A percentile compares a stretch with the other conserved stretches of the same genome.
Evolutionary conservation across 2,888 invertebrate genomes (phyloP).

Genomic region (Pristionchus fissidentatus): DNA sequence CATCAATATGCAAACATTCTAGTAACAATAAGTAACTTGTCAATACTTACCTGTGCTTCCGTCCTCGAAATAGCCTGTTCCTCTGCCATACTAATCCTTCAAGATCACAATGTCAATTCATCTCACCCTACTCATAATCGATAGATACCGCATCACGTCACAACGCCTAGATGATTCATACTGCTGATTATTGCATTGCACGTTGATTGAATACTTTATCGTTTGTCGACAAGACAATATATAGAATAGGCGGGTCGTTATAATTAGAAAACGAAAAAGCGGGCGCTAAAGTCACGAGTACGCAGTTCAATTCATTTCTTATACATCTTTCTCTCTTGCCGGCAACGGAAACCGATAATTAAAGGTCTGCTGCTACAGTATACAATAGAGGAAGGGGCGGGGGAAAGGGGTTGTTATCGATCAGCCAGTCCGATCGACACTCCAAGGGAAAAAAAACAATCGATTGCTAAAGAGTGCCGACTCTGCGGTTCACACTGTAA

Average conservation of each 20-base stretch:
- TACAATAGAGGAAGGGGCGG: slow-evolving; percentile 22
- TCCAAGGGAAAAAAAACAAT: slow-evolving; percentile 30
- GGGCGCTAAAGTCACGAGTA: slow-evolving; percentile 41
- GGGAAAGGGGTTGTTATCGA: too few relatives aligned
- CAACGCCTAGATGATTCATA: slow-evolving; percentile 24
- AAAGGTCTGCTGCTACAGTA: slow-evolving; percentile 37
- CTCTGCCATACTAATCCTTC: slow-evolving; percentile 4
- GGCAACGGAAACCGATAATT: slow-evolving; percentile 31
- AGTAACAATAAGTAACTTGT: background rate
- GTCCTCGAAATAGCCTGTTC: slow-evolving; percentile 18
- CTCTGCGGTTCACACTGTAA: slow-evolving; percentile 41
- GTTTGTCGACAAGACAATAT: slow-evolving; percentile 41
- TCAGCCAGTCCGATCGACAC: slow-evolving; percentile 14
- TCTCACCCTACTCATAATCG: background rate
- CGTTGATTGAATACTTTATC: slow-evolving; percentile 38
- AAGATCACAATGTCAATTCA: background rate
- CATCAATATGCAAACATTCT: too few relatives aligned
- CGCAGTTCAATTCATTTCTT: slow-evolving; percentile 40
- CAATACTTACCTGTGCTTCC: slow-evolving; percentile 33
- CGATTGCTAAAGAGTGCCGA: slow-evolving; percentile 33
- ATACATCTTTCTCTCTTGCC: slow-evolving; percentile 12
- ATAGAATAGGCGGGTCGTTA: slow-evolving; percentile 22
- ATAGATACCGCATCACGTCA: slow-evolving; percentile 40
- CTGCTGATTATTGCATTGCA: background rate
- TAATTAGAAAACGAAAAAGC: slow-evolving; percentile 25